These are phyloP conservation scores for Microdon myrmicae DNA, from an alignment of 2,888 invertebrate species.

Conservation along the genomic window DNA sequence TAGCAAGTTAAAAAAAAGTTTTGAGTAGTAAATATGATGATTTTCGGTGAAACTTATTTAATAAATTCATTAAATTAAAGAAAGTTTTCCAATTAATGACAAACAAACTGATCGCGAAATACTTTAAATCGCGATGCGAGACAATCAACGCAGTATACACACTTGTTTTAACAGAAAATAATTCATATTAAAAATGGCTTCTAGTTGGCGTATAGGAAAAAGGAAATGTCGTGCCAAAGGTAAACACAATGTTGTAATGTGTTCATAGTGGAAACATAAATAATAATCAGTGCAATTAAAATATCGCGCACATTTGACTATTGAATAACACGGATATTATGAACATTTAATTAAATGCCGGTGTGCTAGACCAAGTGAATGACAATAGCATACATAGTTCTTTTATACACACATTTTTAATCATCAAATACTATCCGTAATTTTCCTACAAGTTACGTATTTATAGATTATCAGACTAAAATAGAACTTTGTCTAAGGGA, in stretches of 20 bases:
- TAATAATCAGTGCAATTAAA: no score
- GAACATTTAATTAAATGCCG: no score
- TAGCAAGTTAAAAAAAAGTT: conserved; percentile 43
- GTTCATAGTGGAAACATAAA: no score
- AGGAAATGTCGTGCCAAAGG: conserved; percentile 65
- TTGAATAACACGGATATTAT: no score
- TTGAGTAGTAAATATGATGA: conserved; percentile 48
- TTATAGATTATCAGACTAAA: no score
- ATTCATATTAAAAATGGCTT: conserved; percentile 59
- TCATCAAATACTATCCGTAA: no score
- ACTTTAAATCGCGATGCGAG: conserved; percentile 38
- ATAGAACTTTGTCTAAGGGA: no score
- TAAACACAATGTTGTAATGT: conserved; percentile 55
- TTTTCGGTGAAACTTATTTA: conserved; percentile 49
- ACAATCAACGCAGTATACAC: conserved; percentile 14
- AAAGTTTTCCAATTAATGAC: conserved; percentile 20
- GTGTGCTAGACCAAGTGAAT: no score
- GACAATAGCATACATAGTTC: no score
- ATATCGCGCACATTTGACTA: no score
- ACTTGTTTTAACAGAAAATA: conserved; percentile 36
- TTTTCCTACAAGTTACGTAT: no score
- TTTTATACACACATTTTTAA: no score
- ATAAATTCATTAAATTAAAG: conserved; percentile 33
- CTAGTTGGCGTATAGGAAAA: conserved; percentile 66
- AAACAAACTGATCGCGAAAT: conserved; percentile 17